Base-by-base conservation (phyloP, 2,888 invertebrate genomes). In the Pammene aurita region DNA sequence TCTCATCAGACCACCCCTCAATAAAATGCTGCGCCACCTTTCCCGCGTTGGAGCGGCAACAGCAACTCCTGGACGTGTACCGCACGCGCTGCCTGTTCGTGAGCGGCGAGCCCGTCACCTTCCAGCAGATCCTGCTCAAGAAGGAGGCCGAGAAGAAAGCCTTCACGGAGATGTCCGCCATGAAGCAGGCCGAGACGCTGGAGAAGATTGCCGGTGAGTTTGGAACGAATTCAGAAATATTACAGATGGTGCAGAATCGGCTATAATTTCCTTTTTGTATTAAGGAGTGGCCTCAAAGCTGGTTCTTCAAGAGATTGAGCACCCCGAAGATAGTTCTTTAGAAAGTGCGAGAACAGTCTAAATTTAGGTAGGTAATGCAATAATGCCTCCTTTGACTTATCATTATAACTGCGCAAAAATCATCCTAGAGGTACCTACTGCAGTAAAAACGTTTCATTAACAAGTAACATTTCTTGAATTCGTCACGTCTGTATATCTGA, bases 21-120 rank as follows among this genome's bases (percentile, higher is more conserved):
- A 87, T 94, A 2, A 88, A 87, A 64, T 93, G 94, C 74, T 94
- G 94, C 76, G 80, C 92, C 5, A 93, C 86, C 63, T 93, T 93
- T 70, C 84, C 85, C 5, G 89, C 93, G 75, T 75, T 94, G 4
- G 87, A 87, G 18, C 89, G 90, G 0, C 94, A 94, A 70, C 90
- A 93, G 66, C 85, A 84, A 68, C 80, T 92, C 7, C 82, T 93
- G 13, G 89, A 90, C 52, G 91, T 93, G 18, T 94, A 94, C 74
- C 80, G 93, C n/a, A 88, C 87, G 0, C 87, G 92, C 54, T 93
- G 94, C 58, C 77, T 93, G 65, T 88, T 93, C 75, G 90, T 93
- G 0, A 93, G 93, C 68, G 93, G 93, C 0, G 89, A 91, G 50
- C 85, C 91, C 0, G 86, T 93, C 14, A 91, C 93, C 0, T 93